A percentile compares a stretch with the other conserved stretches of the same genome.
Conservation (phyloP, 1,140 invertebrate genomes). For the Papilio aristodemus region DNA sequence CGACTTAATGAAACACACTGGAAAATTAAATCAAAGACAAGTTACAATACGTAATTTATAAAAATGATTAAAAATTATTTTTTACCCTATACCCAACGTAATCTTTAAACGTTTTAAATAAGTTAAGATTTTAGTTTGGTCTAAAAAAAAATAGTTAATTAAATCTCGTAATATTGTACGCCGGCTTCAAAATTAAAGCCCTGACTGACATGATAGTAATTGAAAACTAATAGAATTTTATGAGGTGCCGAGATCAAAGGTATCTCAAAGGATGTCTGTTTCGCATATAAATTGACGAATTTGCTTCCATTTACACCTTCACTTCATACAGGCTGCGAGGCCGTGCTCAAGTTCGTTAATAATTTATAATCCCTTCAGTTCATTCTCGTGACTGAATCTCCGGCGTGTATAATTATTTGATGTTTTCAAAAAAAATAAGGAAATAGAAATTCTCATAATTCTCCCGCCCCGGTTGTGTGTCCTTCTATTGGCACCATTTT, state of each 20-base stretch:
- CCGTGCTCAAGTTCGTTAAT: conserved; percentile 61
- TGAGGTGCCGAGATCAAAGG: conserved; percentile 55
- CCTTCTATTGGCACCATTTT: too few relatives aligned
- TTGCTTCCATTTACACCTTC: conserved; percentile 76
- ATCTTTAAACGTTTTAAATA: too few relatives aligned
- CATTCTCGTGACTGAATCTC: conserved; percentile 57
- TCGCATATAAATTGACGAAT: conserved; percentile 80
- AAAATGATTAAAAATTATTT: neutral
- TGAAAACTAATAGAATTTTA: conserved; percentile 68
- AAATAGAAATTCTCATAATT: neutral
- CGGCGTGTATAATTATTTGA: conserved; percentile 22
- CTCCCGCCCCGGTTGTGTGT: too few relatives aligned
- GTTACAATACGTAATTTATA: neutral
- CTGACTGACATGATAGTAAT: conserved; percentile 34
- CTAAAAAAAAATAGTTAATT: neutral
- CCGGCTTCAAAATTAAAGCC: conserved; percentile 12
- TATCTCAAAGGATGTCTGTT: conserved; percentile 71
- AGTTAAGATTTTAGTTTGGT: too few relatives aligned
- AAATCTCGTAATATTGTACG: neutral
- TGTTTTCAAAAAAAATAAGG: neutral
- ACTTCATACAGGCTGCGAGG: conserved; percentile 57
- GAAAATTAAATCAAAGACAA: conserved; percentile 22
- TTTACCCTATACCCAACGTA: neutral
- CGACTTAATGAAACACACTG: conserved; percentile 14
- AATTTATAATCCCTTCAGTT: conserved; percentile 71